Evolutionary conservation across 2,113 vertebrate genomes (phyloP), one percentile per base, ranked within the genome.

Genomic region (Rhea pennata): DNA sequence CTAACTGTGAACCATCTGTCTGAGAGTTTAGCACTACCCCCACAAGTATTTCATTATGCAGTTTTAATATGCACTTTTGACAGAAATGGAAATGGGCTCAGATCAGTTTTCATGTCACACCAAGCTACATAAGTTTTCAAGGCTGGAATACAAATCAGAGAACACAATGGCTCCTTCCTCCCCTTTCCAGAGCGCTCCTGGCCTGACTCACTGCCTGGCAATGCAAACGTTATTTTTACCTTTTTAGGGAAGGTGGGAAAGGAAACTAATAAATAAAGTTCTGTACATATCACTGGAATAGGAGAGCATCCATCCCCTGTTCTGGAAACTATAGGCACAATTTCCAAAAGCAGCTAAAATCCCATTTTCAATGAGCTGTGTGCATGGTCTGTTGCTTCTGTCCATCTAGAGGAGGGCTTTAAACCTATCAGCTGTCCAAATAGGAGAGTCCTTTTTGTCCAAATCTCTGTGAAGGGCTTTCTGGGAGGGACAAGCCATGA

Each of bases 1-100:
- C 88, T 96, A 94, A 96, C 95, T 88, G 93, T 95, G 96, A 96
- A 96, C 97, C 97, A 97, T 98, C 97, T 98, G 97, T 96, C 94
- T 95, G 95, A 96, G 95, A 93, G 96, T 94, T 95, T 95, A 95
- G 93, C 94, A 95, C 95, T 96, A 93, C 97, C 94, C 95, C 95
- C 95, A 97, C 96, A 97, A 92, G 94, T 95, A 95, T 96, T 94
- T 96, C 96, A 94, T 93, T 96, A 95, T 96, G 96, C 94, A 93
- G 90, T 79, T 96, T 96, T 97, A 96, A 94, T 92, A 93, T 88
- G 80, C 93, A 90, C 90, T 94, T 92, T 96, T 94, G 92, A 97
- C 90, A 96, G 89, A 97, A 97, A 97, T 90, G 84, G 86, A 96
- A 94, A 96, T 90, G 91, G 93, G 93, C 82, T 96, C 77, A n/a